Evolutionary conservation across 2,797 vertebrate species (phyloP).

Genomic region (Morelia viridis): DNA sequence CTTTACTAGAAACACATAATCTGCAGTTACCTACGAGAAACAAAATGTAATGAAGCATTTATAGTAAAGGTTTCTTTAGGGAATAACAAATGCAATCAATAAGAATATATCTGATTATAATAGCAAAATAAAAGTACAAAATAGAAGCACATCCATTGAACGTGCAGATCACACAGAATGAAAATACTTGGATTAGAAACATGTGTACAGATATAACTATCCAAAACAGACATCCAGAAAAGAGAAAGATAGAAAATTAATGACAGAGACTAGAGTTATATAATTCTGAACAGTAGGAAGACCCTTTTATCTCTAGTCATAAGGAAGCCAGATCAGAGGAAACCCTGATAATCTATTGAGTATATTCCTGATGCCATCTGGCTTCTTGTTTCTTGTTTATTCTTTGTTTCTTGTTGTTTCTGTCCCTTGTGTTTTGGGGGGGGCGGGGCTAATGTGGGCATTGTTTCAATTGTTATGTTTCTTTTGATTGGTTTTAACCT

Average conservation of each 20-base stretch:
- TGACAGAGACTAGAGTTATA: neutral
- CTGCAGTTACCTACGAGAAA: neutral
- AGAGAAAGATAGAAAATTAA: neutral
- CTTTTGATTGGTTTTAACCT: no score
- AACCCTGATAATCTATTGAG: neutral
- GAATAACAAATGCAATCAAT: slow-evolving; percentile 30
- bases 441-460: no score
- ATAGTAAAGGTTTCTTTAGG: slow-evolving; percentile 44
- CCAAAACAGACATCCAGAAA: neutral
- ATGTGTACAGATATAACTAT: neutral
- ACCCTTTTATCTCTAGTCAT: neutral
- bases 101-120: slow-evolving; percentile 17
- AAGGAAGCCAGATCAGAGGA: slow-evolving; percentile 4
- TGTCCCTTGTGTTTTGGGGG: neutral
- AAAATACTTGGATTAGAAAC: neutral
- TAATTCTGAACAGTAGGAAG: neutral
- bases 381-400: neutral
- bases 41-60: slow-evolving; percentile 7
- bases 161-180: neutral
- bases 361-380: neutral
- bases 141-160: slow-evolving; percentile 16
- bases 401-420: neutral
- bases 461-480: no score
- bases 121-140: slow-evolving; percentile 40
- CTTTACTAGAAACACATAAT: neutral